A percentile compares a stretch with the other conserved stretches of the same genome.
These are phyloP conservation scores for Himalopsyche phryganea DNA, from an alignment of 1,140 invertebrate genomes.

Conservation along the genomic window DNA sequence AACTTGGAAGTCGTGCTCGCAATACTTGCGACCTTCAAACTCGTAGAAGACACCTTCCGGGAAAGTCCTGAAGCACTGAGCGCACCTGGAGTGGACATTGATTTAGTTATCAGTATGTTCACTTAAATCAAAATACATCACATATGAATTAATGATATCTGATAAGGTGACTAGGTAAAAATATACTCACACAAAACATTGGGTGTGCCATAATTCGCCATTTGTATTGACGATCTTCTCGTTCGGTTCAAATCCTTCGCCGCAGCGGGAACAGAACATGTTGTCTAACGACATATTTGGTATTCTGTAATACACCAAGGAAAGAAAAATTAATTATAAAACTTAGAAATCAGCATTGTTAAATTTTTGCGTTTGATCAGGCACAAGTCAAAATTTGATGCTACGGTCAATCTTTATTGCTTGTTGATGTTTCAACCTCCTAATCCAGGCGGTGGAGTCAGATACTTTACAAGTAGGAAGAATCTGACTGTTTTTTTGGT, in stretches of 20 bases:
- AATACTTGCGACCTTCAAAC: constrained; percentile 98
- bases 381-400: not conserved
- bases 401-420: not conserved
- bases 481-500: no score
- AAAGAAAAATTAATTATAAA: not conserved
- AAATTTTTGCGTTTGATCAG: not conserved
- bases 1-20: constrained; percentile 98
- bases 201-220: constrained; percentile 97
- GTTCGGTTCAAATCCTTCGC: constrained; percentile 88
- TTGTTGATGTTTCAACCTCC: not conserved
- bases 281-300: constrained; percentile 78
- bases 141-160: no score
- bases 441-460: no score
- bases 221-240: constrained; percentile 99
- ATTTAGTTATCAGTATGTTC: no score
- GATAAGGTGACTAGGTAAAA: no score
- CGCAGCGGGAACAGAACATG: constrained; percentile 92
- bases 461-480: no score
- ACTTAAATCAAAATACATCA: no score
- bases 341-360: not conserved
- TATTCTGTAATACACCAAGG: constrained; percentile 55
- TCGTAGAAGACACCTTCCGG: constrained; percentile 98
- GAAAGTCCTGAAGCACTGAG: constrained; percentile 97
- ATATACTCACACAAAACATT: constrained; percentile 96
- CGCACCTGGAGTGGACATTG: constrained; percentile 85